phyloP scores from a whole-genome alignment of 2,797 vertebrate species.

The Catostomus latipinnis region DNA sequence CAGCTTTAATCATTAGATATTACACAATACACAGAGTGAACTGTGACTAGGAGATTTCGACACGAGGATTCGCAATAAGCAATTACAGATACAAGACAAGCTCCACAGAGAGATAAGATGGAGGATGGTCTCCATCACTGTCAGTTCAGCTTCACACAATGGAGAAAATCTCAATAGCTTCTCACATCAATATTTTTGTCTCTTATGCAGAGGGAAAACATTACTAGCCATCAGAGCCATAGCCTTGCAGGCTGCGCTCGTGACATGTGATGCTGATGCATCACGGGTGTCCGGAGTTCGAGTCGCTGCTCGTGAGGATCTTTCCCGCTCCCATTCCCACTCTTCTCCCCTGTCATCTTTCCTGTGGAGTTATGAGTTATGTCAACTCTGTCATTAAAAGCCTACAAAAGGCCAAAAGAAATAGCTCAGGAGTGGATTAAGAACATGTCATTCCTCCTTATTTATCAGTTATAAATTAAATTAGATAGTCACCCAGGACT shows the following conservation, averaged over 20 bases:
- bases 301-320: too few relatives aligned
- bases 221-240: slow-evolving; percentile 44
- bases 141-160: slow-evolving; percentile 12
- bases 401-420: neutral
- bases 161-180: slow-evolving; percentile 24
- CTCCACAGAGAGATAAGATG: slow-evolving; percentile 15
- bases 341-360: too few relatives aligned
- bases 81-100: slow-evolving; percentile 55
- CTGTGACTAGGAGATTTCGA: slow-evolving; percentile 11
- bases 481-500: too few relatives aligned
- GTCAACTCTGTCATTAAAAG: too few relatives aligned
- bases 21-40: neutral
- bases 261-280: too few relatives aligned
- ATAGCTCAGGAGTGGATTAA: slow-evolving; percentile 46
- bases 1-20: neutral
- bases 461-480: too few relatives aligned
- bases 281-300: too few relatives aligned
- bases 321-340: too few relatives aligned
- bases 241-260: too few relatives aligned
- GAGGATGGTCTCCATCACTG: slow-evolving; percentile 5
- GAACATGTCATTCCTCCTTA: too few relatives aligned
- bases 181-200: neutral
- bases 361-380: too few relatives aligned
- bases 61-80: slow-evolving; percentile 41
- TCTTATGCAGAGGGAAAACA: slow-evolving; percentile 49